phyloP scores from a whole-genome alignment of 1,140 invertebrate species.

The Melitaea cinxia region DNA sequence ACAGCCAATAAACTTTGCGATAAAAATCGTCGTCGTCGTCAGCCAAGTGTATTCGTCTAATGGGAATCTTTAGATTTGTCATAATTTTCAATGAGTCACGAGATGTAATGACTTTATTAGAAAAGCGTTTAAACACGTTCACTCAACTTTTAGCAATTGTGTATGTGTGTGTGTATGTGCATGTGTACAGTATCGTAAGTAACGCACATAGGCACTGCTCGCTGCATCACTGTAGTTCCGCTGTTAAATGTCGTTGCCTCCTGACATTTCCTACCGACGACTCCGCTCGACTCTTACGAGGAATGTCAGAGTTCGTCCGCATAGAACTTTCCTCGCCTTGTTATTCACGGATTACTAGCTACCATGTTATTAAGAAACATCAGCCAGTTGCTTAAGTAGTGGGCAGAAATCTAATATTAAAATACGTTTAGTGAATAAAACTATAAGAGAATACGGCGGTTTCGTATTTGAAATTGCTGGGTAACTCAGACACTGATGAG shows the following conservation, averaged over 20 bases:
- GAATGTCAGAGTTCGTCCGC: slow-evolving; percentile 6
- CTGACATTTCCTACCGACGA: slow-evolving; percentile 11
- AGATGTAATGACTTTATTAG: too few species aligned
- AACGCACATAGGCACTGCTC: too few species aligned
- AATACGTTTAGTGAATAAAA: too few species aligned
- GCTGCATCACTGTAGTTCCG: slow-evolving; percentile 4
- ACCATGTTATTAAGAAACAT: background rate
- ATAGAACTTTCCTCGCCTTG: background rate
- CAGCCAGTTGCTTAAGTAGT: too few species aligned
- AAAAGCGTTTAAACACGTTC: too few species aligned
- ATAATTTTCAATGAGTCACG: background rate
- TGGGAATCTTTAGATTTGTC: background rate
- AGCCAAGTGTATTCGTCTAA: background rate
- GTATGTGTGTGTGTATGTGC: background rate
- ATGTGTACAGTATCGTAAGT: too few species aligned
- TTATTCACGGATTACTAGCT: background rate
- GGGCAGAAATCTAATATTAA: too few species aligned
- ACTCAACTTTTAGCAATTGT: background rate
- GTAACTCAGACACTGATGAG: too few species aligned
- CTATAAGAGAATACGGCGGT: too few species aligned
- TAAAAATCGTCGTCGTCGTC: background rate
- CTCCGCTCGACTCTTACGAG: background rate
- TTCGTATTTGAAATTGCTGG: too few species aligned
- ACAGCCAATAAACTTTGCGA: background rate
- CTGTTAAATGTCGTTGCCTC: slow-evolving; percentile 11